Base-by-base conservation (phyloP, 1,140 invertebrate species). In the Rhopalosiphum padi region DNA sequence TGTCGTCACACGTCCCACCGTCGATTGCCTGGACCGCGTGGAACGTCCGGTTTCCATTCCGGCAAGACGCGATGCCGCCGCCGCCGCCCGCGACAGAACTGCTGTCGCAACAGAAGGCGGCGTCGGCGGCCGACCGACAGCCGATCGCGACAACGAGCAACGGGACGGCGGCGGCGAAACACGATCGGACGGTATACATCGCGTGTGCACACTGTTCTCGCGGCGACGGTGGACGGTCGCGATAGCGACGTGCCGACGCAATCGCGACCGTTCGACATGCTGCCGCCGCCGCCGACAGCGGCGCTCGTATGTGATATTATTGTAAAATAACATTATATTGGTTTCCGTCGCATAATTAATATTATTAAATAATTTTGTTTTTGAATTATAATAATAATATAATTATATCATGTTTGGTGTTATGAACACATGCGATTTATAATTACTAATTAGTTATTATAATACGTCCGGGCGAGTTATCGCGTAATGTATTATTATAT, bases 181-280 rank as follows among this genome's bases (percentile, higher is more conserved):
- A 93, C 91, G 82, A 93, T 93, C 91, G 68, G 91, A 93, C 82
- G 23, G 82, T 15, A 30, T 41, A 41, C 91, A 93, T 93, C 46
- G 77, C 48, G 82, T 30, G 37, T 46, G 82, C 82, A 55, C 48
- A 93, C 91, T 93, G 91, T 92, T 85, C 6, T 11, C 5, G 15
- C n/a, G 90, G 11, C 90, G 15, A n/a, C 41, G 90, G 43, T 35
- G 15, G 15, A 23, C 25, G 2, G 48, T 9, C n/a, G 30, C 18
- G 43, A 21, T 43, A 22, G 90, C 37, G 25, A 60, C 8, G 90
- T 68, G 53, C 15, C 43, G 90, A 30, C 21, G 87, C 48, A 3
- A n/a, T 35, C 46, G n/a, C 18, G 25, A 51, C 90, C 23, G 60
- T 46, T 30, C n/a, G n/a, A 41, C 21, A 1, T 30, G 91, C 46